Evolutionary conservation across 2,888 invertebrate genomes (phyloP).

Genomic region (Morpho achilles): DNA sequence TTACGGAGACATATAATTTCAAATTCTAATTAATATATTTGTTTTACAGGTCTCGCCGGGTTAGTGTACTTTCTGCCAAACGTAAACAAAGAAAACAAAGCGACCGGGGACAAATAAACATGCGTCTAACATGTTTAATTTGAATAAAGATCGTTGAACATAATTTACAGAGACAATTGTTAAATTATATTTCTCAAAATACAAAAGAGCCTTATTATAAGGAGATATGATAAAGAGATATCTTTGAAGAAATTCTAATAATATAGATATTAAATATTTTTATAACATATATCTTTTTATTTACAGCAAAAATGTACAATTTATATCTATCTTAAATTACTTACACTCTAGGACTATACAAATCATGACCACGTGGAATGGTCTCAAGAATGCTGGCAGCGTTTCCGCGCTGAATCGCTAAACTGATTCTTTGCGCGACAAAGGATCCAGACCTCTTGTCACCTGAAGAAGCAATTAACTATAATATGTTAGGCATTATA

Average conservation of each 20-base stretch:
- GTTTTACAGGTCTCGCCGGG: conserved; percentile 42
- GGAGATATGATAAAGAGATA: not conserved
- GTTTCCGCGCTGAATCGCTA: too few species aligned
- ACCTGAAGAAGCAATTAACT: too few species aligned
- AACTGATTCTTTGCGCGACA: too few species aligned
- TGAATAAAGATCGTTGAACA: not conserved
- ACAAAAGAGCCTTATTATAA: not conserved
- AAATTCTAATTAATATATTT: not conserved
- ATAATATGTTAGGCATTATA: too few species aligned
- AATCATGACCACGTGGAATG: too few species aligned
- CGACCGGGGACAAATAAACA: conserved; percentile 39
- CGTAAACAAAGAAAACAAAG: conserved; percentile 39
- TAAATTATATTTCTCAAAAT: not conserved
- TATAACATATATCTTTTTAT: too few species aligned
- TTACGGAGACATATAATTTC: not conserved
- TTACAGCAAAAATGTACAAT: too few species aligned
- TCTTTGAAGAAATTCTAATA: not conserved
- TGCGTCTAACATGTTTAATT: too few species aligned
- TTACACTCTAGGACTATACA: too few species aligned
- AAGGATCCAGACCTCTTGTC: too few species aligned
- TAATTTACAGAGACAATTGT: not conserved
- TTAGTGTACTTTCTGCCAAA: conserved; percentile 45
- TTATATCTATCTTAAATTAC: too few species aligned
- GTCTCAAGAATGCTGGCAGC: too few species aligned
- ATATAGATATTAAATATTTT: not conserved